Base-by-base conservation (phyloP, 1,140 invertebrate genomes). In the Adelges cooleyi region DNA sequence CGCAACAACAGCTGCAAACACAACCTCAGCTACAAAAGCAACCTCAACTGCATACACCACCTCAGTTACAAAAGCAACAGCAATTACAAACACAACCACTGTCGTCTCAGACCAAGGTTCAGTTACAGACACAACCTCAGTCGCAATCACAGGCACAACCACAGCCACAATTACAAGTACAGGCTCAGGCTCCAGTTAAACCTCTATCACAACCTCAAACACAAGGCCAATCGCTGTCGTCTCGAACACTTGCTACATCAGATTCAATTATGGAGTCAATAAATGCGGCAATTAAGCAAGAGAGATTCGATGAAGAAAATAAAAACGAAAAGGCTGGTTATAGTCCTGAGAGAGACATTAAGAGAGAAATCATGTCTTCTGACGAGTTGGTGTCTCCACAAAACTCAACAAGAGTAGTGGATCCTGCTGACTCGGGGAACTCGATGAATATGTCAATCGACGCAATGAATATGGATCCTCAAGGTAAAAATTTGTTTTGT, bases 341-440 rank as follows among this genome's bases (percentile, higher is more conserved):
- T 62, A 62, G 56, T 4, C 56, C 56, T 48, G 56, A 62, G 20
- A 62, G 40, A 48, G 71, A 71, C 44, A 76, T 80, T 27, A 81
- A 80, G 70, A 80, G 78, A 68, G 79, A 80, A 73, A 74, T 79
- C 6, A 71, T 75, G 23, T 75, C 74, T 11, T 78, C 79, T 0
- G 77, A 77, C 69, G 78, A 78, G 59, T 78, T 71, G 77, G 67
- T 79, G 74, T 66, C 74, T 75, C 50, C 77, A 74, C 69, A 73
- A 76, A 67, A 75, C 36, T 42, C 69, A 8, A 65, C 56, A 20
- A 44, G 56, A 48, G 33, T 46, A 27, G 42, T 62, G 15, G 62
- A 65, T 65, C 62, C 33, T 20, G 9, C 20, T 4, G 62, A 52
- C 46, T 50, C 51, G 33, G 46, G 36, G 33, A 65, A 51, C 51